Conservation (phyloP, 2,113 vertebrate genomes). For the Himantopus leucocephalus region DNA sequence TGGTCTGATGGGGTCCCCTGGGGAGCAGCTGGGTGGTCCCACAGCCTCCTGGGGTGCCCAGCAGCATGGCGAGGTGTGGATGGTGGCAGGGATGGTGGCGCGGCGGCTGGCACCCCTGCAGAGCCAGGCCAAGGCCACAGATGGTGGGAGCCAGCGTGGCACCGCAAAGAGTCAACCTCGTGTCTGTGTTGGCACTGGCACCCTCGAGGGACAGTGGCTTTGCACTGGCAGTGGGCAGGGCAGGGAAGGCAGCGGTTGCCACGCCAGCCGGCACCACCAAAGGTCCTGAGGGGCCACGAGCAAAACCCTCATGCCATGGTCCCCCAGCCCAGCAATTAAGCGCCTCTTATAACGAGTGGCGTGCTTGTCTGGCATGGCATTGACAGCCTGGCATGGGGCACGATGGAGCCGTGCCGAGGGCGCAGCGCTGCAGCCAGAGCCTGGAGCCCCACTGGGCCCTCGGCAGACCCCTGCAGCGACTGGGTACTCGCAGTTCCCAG, state of each 20-base stretch:
- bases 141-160: too few species aligned
- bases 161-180: background rate
- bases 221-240: background rate
- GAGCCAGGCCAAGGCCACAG: background rate
- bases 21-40: background rate
- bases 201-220: too few species aligned
- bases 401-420: rapidly evolving
- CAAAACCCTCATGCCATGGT: background rate
- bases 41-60: too few species aligned
- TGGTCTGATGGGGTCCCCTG: background rate
- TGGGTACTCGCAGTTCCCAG: background rate
- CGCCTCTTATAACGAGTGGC: background rate
- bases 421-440: background rate
- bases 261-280: background rate
- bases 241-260: background rate
- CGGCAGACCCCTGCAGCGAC: rapidly evolving
- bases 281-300: background rate
- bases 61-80: background rate
- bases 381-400: background rate
- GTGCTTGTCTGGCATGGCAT: rapidly evolving
- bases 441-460: background rate
- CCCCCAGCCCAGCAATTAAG: background rate
- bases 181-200: background rate
- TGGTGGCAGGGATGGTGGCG: background rate
- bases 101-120: rapidly evolving